Percentiles rank a stretch among this genome's conserved stretches.
These are phyloP conservation scores for Heliornis fulica DNA, from an alignment of 2,113 vertebrate genomes.

Conservation along the genomic window DNA sequence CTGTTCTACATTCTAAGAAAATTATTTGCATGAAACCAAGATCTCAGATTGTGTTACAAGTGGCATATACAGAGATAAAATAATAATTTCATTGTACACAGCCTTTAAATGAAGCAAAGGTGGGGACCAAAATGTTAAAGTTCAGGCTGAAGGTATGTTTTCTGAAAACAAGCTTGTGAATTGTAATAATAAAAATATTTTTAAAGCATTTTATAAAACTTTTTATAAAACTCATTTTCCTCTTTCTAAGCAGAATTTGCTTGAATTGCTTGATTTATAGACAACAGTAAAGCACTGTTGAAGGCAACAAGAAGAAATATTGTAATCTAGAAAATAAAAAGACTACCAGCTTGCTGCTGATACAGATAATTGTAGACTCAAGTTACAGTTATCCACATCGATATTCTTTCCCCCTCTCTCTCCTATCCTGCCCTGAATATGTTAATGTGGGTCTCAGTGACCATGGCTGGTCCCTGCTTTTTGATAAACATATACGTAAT, in stretches of 20 bases:
- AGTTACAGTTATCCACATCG: not conserved
- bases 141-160: fast-evolving
- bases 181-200: not conserved
- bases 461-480: not conserved
- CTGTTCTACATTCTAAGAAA: not conserved
- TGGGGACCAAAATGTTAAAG: not conserved
- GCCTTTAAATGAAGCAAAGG: not conserved
- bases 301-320: not conserved
- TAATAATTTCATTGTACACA: not conserved
- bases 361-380: not conserved
- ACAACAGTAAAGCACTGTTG: not conserved
- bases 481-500: not conserved
- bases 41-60: not conserved
- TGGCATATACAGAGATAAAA: not conserved
- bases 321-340: not conserved
- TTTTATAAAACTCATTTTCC: not conserved
- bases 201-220: not conserved
- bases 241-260: not conserved
- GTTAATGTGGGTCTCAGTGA: not conserved
- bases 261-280: not conserved
- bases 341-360: not conserved
- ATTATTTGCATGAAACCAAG: not conserved
- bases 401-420: not conserved
- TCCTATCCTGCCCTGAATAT: not conserved
- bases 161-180: not conserved